phyloP scores from a whole-genome alignment of 2,113 vertebrate genomes.

The Polyodon spathula region DNA sequence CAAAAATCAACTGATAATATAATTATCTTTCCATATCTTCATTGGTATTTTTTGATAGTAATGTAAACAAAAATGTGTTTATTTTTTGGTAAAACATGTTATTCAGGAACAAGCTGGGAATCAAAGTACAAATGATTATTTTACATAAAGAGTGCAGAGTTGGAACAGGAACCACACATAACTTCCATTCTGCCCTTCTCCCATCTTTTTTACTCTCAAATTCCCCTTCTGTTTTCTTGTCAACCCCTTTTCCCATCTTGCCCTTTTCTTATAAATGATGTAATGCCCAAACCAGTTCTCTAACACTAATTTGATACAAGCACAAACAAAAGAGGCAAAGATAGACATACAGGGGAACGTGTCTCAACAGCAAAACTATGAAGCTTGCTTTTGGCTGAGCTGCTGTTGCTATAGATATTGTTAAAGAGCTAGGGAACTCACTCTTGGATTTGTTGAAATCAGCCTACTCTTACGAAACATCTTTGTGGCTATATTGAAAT shows the following conservation, averaged over 20 bases:
- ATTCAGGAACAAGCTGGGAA: too few relatives aligned
- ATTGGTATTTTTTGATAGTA: too few relatives aligned
- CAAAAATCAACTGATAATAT: too few relatives aligned
- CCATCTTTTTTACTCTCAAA: constrained; percentile 17
- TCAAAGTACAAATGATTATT: too few relatives aligned
- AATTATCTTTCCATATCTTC: too few relatives aligned
- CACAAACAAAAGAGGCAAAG: constrained; percentile 50
- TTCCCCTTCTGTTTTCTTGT: constrained; percentile 33
- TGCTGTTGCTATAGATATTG: too few relatives aligned
- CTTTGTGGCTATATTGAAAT: neutral
- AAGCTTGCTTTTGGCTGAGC: constrained; percentile 13
- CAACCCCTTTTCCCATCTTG: constrained; percentile 20
- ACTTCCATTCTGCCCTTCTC: neutral
- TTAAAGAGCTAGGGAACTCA: neutral
- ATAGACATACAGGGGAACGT: constrained; percentile 49
- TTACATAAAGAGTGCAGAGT: too few relatives aligned
- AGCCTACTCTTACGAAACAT: neutral
- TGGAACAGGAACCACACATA: too few relatives aligned
- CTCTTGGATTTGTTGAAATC: neutral
- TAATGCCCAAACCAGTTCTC: constrained; percentile 49
- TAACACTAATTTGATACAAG: constrained; percentile 46
- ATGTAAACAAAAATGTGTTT: too few relatives aligned
- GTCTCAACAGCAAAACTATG: constrained; percentile 46
- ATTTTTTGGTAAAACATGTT: too few relatives aligned
- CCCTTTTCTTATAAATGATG: constrained; percentile 44